Evolutionary conservation across 2,797 vertebrate species (phyloP), one percentile per base, ranked within the genome.

Genomic region (Sebastes nivosus): DNA sequence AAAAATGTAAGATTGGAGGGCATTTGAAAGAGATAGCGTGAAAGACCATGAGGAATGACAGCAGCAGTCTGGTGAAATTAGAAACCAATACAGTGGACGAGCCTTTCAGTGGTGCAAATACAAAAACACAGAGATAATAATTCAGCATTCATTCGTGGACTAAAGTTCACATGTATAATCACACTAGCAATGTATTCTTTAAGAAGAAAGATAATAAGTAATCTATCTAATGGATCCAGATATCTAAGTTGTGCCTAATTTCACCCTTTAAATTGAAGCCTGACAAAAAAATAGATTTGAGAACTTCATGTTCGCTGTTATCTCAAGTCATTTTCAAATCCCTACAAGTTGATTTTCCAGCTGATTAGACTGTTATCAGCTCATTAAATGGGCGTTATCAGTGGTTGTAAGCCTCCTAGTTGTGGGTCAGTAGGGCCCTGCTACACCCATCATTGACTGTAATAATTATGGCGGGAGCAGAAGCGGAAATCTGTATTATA

Each of bases 31-130:
- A 78, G 74, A 80, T 55, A 34, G 29, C 25, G 29, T 72, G 46
- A 79, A 79, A 74, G 72, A 79, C 69, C 59, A 66, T 68, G 73
- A 84, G 65, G 30, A 70, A 77, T 80, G 79, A 82, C 81, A 79
- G 60, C 68, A 60, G 78, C 66, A 10, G 79, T 72, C 81, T 75
- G 68, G 70, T 77, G 64, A 80, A 80, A 82, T 82, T 68, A 72
- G 66, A 85, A 84, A 34, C 16, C 61, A 70, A 67, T 75, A 72
- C 13, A 29, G 77, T 46, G 25, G 72, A 69, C 20, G 8, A 71
- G 63, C 22, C 16, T 60, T 20, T 54, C 52, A 71, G 74, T 63
- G 30, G 8, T 25, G 52, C 38, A 52, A 60, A 79, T 65, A 18
- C 12, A 20, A 68, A 52, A 32, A 54, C 16, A 20, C 29, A 36